These are phyloP conservation scores for Oncorhynchus tshawytscha DNA, from an alignment of 2,113 vertebrate species.

Conservation along the genomic window DNA sequence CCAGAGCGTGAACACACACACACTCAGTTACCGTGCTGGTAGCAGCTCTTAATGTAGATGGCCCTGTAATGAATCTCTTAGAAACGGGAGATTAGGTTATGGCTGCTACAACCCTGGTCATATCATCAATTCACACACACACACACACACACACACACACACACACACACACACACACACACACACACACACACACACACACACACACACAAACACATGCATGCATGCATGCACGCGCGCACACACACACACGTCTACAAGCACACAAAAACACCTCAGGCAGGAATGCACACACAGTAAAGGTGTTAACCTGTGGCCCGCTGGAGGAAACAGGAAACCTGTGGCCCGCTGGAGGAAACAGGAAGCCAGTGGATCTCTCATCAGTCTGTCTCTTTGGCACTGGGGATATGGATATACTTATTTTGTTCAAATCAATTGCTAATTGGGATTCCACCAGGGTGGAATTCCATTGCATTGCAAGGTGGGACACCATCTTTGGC, in stretches of 20 bases:
- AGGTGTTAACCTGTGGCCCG: not conserved
- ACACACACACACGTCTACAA: not conserved
- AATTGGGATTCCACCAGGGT: not conserved
- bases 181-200: not conserved
- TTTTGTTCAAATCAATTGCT: not conserved
- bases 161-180: not conserved
- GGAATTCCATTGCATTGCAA: not conserved
- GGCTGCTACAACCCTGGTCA: too few species aligned
- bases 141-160: not conserved
- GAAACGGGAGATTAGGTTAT: too few species aligned
- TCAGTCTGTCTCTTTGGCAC: not conserved
- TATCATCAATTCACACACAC: too few species aligned
- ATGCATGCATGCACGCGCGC: too few species aligned
- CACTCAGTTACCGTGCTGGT: too few species aligned
- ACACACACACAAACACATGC: not conserved
- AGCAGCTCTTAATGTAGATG: too few species aligned
- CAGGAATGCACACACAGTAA: not conserved
- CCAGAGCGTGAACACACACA: conserved; percentile 26
- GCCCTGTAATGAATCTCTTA: too few species aligned
- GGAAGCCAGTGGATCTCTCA: not conserved
- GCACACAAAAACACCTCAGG: not conserved
- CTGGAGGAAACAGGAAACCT: not conserved
- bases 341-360: not conserved
- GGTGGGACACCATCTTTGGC: not conserved
- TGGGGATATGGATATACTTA: not conserved